These are phyloP conservation scores for Drosophila orosa DNA, from an alignment of 1,140 invertebrate species.

Conservation along the genomic window DNA sequence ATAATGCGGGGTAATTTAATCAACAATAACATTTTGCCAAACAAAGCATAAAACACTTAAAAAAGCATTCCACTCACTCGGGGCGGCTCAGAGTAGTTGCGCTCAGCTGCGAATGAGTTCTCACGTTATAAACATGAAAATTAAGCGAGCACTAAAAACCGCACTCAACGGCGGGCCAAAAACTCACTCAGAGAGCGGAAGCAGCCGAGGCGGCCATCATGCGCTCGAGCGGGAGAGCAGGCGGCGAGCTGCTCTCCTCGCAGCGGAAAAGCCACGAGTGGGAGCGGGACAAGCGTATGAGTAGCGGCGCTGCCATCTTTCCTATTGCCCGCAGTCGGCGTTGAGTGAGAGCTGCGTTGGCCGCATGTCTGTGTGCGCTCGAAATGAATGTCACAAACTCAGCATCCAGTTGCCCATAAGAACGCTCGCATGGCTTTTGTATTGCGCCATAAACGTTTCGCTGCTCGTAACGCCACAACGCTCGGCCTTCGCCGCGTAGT, in stretches of 20 bases:
- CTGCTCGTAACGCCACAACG: conserved; percentile 84
- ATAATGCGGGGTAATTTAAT: conserved; percentile 79
- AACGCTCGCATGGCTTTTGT: conserved; percentile 83
- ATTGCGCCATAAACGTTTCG: conserved; percentile 84
- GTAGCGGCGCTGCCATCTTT: conserved; percentile 57
- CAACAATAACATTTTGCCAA: conserved; percentile 81
- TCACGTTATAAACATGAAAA: conserved; percentile 82
- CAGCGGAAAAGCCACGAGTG: neutral
- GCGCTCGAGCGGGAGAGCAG: conserved; percentile 28
- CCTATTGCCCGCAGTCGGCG: conserved; percentile 68
- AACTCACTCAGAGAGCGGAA: conserved; percentile 43
- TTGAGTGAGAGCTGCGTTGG: conserved; percentile 18
- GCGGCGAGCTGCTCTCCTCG: neutral
- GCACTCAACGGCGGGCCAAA: conserved; percentile 56
- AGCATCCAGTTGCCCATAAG: conserved; percentile 75
- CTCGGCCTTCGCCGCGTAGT: conserved; percentile 74
- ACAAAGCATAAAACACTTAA: conserved; percentile 82
- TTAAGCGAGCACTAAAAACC: conserved; percentile 64
- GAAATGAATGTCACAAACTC: conserved; percentile 69
- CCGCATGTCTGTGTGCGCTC: conserved; percentile 46
- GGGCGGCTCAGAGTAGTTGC: conserved; percentile 67
- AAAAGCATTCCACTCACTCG: conserved; percentile 61
- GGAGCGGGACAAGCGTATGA: conserved; percentile 57
- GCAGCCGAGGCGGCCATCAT: conserved; percentile 69
- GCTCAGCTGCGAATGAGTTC: conserved; percentile 66